phyloP scores from a whole-genome alignment of 1,140 invertebrate genomes.

The Matsumurasca onukii region DNA sequence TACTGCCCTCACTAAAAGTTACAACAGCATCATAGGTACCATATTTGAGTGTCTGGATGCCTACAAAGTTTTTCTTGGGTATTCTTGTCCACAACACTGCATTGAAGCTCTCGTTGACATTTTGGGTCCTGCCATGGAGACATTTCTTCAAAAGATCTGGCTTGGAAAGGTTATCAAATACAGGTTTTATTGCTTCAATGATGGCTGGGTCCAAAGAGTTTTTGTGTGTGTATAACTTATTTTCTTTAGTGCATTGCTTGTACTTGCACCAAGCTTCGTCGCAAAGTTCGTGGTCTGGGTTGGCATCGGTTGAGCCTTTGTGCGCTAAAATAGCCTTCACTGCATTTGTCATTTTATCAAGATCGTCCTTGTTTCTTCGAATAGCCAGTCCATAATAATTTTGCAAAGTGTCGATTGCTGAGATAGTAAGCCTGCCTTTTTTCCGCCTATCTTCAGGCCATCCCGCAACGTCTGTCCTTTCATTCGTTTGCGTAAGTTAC shows the following conservation, averaged over 20 bases:
- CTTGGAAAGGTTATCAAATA: not conserved
- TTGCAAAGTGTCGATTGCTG: slow-evolving; percentile 17
- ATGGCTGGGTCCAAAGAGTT: not conserved
- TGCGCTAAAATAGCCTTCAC: slow-evolving; percentile 31
- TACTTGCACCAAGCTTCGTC: slow-evolving; percentile 42
- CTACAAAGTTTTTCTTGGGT: slow-evolving; percentile 38
- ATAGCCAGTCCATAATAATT: slow-evolving; percentile 33
- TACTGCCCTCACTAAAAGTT: slow-evolving; percentile 25
- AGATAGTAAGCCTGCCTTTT: not conserved
- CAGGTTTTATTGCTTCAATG: not conserved
- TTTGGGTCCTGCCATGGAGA: slow-evolving; percentile 37
- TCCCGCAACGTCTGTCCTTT: not conserved
- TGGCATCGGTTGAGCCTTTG: slow-evolving; percentile 9
- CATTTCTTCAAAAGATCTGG: slow-evolving; percentile 22
- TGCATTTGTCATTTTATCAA: slow-evolving; percentile 28
- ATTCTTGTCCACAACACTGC: slow-evolving; percentile 37
- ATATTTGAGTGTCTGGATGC: slow-evolving; percentile 35
- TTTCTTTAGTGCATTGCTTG: slow-evolving; percentile 11
- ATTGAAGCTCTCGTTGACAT: slow-evolving; percentile 39
- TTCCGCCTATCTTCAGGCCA: not conserved
- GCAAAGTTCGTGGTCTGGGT: slow-evolving; percentile 37
- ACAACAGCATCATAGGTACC: slow-evolving; percentile 22
- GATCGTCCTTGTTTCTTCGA: not conserved
- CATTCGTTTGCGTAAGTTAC: not conserved
- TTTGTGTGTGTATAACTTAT: not conserved